Conservation (phyloP, 2,888 invertebrate species). For the Metallyticus violacea region DNA sequence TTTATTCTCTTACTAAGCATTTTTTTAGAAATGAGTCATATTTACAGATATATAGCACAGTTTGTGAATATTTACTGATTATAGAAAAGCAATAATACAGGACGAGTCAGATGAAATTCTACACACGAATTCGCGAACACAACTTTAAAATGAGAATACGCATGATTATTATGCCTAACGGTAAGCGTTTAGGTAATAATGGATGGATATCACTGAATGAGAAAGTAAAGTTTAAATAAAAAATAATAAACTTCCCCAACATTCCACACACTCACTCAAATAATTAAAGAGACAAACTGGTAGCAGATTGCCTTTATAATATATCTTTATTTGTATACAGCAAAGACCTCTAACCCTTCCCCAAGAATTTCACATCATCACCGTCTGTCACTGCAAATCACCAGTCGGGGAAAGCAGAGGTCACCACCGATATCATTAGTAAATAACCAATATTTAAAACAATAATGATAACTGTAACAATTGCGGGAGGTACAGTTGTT, state of each 20-base stretch:
- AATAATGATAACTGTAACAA: constrained; percentile 8
- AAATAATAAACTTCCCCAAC: neutral
- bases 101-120: neutral
- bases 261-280: neutral
- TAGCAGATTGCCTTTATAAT: neutral
- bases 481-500: constrained; percentile 15
- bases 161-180: neutral
- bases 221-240: neutral
- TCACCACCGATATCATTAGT: neutral
- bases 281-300: neutral
- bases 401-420: neutral
- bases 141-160: no score
- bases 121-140: neutral
- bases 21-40: neutral
- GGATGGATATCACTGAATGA: neutral
- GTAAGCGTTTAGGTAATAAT: neutral
- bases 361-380: neutral
- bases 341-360: constrained; percentile 2
- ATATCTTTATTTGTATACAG: constrained; percentile 12
- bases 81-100: neutral
- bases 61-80: neutral
- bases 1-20: neutral
- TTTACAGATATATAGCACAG: neutral
- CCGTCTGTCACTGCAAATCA: neutral
- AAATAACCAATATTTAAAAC: constrained; percentile 6